Percentiles rank a stretch among this genome's conserved stretches.
phyloP scores from a whole-genome alignment of 2,888 invertebrate genomes.

The Bhutanitis thaidina region DNA sequence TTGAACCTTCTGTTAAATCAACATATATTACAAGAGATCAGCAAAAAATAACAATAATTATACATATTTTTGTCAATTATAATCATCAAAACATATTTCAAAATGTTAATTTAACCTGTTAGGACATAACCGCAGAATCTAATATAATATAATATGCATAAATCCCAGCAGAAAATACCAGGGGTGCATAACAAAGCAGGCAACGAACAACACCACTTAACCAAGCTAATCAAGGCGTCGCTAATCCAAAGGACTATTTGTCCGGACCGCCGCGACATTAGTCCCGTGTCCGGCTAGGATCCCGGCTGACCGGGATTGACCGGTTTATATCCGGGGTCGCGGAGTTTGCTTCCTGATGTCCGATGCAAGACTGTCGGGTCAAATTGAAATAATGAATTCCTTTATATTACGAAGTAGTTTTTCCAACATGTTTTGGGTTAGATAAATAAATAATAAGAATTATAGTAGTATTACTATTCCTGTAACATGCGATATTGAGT shows the following conservation, averaged over 20 bases:
- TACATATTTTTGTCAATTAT: no score
- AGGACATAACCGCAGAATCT: no score
- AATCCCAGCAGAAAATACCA: slow-evolving; percentile 35
- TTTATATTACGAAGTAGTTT: not conserved
- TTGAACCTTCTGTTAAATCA: no score
- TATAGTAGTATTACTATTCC: no score
- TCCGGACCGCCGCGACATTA: slow-evolving; percentile 66
- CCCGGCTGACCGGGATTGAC: slow-evolving; percentile 34
- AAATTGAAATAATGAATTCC: not conserved
- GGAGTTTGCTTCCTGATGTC: slow-evolving; percentile 35
- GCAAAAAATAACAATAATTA: no score
- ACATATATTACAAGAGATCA: no score
- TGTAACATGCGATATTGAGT: no score
- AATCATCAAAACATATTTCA: no score
- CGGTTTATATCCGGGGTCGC: slow-evolving; percentile 46
- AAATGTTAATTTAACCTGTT: no score
- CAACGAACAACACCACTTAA: slow-evolving; percentile 46
- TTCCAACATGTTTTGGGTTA: no score
- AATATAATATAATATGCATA: no score
- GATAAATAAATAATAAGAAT: no score
- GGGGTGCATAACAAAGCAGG: slow-evolving; percentile 67
- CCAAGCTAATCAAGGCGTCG: slow-evolving; percentile 69
- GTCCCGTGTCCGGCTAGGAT: slow-evolving; percentile 50
- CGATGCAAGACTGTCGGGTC: slow-evolving; percentile 1
- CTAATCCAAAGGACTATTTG: slow-evolving; percentile 66